Evolutionary conservation across 2,797 vertebrate species (phyloP), one percentile per base, ranked within the genome.

Genomic region (Channallabes apus): DNA sequence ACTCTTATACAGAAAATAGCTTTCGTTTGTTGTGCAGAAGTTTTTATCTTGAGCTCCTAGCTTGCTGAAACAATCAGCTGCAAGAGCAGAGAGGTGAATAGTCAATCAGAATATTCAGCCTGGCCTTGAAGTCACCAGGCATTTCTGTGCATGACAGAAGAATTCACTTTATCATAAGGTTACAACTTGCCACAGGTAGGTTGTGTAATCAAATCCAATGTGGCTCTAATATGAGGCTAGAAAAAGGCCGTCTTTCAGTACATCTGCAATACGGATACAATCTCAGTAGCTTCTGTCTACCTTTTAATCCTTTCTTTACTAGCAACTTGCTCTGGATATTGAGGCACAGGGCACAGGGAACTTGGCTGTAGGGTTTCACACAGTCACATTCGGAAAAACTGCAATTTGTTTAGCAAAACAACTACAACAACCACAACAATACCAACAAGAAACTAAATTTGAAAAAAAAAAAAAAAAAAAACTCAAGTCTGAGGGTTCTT

Each of bases 201-300:
- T 89, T 85, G 54, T 89, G 89, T 92, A 92, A 93, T 93, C 93
- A 90, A 88, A 88, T 90, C 89, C 89, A 89, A 89, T 86, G 81
- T 51, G 64, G 78, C 80, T 80, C 61, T 82, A 78, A 88, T 83
- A 72, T 84, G 71, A 51, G 59, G 58, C 65, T 41, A 68, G 64
- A 85, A 67, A 71, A 67, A 73, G 29, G 32, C 18, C 12, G 64
- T 17, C 46, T 65, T 59, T 72, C 24, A 56, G 27, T 64, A 27
- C 51, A 61, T 58, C 69, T 22, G 54, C 51, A 68, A 62, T 15
- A 32, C 38, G 61, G 29, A 62, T 85, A 29, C 27, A 72, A 73
- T 73, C 9, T 32, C 17, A 12, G 32, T 24, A 59, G 69, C 58
- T 76, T 15, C 54, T 32, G 71, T 82, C 65, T 82, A 4, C 4